Evolutionary conservation across 2,888 invertebrate genomes (phyloP).

Genomic region (Limenitis camilla): DNA sequence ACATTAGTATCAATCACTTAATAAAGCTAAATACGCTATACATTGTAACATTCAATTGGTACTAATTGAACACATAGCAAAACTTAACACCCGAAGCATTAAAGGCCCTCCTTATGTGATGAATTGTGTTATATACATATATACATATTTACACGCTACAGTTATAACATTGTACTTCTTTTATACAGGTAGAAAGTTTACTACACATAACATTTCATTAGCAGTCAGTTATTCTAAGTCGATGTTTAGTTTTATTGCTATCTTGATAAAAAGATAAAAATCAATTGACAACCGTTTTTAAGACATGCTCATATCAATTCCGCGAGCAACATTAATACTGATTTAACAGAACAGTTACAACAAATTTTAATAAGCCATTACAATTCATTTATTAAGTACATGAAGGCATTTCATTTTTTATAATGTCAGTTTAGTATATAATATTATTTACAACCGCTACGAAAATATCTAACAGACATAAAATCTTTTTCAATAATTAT

Average conservation of each 20-base stretch:
- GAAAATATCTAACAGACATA: constrained; percentile 49
- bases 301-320: constrained; percentile 3
- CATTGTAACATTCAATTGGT: constrained; percentile 12
- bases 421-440: constrained; percentile 17
- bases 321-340: constrained; percentile 24
- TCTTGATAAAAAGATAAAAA: neutral
- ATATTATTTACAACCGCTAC: constrained; percentile 35
- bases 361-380: constrained; percentile 7
- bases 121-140: constrained; percentile 9
- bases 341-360: constrained; percentile 16
- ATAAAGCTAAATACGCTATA: constrained; percentile 9
- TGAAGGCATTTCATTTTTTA: constrained; percentile 23
- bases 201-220: too few relatives aligned
- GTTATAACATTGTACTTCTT: constrained; percentile 19
- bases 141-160: constrained; percentile 18
- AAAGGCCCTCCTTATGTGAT: constrained; percentile 6
- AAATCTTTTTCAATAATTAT: constrained; percentile 45
- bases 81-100: constrained; percentile 16
- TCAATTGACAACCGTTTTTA: constrained; percentile 6
- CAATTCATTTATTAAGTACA: constrained; percentile 19
- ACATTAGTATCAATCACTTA: constrained; percentile 13
- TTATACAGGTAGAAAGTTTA: neutral
- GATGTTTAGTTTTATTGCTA: neutral
- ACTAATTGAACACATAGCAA: constrained; percentile 23
- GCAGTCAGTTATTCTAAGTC: too few relatives aligned